phyloP scores from a whole-genome alignment of 2,888 invertebrate species.

The Sinohyriopsis cumingii region DNA sequence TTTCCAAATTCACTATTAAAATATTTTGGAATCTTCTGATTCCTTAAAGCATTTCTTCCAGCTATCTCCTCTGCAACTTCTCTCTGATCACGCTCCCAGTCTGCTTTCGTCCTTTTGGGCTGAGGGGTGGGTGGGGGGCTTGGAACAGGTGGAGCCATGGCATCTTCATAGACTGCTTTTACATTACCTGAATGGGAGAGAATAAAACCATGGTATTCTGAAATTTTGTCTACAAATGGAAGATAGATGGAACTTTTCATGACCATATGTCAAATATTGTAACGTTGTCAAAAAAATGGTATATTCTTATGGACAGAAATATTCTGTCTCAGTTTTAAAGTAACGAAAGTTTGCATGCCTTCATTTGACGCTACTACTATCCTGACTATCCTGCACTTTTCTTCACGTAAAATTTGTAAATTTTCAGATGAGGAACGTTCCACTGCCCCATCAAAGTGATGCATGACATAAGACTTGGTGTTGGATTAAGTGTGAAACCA shows the following conservation, averaged over 20 bases:
- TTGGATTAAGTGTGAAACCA: no score
- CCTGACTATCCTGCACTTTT: no score
- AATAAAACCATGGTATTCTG: not conserved
- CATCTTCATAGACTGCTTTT: conserved; percentile 64
- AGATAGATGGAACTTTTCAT: not conserved
- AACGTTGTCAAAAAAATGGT: no score
- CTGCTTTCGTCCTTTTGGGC: conserved; percentile 63
- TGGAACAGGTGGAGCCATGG: conserved; percentile 56
- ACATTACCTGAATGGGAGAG: conserved; percentile 48
- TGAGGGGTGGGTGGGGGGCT: conserved; percentile 65
- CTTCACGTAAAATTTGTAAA: no score
- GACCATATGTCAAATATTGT: no score
- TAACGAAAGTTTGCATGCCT: no score
- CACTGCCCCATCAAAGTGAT: no score
- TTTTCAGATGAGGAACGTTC: no score
- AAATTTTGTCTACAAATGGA: not conserved
- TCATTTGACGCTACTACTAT: no score
- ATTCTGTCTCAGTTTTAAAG: no score
- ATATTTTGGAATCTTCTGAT: conserved; percentile 66
- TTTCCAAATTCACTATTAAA: conserved; percentile 71
- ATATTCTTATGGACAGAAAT: no score
- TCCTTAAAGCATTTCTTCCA: conserved; percentile 52
- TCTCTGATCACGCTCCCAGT: conserved; percentile 66
- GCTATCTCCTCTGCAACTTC: conserved; percentile 62
- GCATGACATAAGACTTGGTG: no score